Percentiles rank a stretch among this genome's conserved stretches.
These are phyloP conservation scores for Gortyna flavago DNA, from an alignment of 2,888 invertebrate genomes.

Conservation along the genomic window DNA sequence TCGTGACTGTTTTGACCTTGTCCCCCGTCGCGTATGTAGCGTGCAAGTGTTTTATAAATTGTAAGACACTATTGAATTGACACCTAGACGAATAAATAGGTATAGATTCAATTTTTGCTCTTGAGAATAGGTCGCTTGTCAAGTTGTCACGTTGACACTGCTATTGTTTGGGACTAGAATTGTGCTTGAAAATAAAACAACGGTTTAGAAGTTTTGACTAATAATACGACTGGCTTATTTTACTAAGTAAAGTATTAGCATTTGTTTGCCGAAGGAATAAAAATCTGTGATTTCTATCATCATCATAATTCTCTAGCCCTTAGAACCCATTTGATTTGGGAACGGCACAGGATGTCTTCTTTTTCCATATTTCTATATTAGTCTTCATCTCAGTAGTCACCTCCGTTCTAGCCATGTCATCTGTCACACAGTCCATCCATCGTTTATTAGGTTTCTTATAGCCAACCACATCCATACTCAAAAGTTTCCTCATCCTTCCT, in stretches of 20 bases:
- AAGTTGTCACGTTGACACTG: not conserved
- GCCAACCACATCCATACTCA: not conserved
- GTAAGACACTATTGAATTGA: constrained; percentile 70
- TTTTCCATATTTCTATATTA: not conserved
- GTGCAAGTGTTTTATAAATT: constrained; percentile 68
- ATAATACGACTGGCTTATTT: not conserved
- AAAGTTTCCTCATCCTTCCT: not conserved
- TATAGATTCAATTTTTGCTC: not conserved
- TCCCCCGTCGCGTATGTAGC: constrained; percentile 68
- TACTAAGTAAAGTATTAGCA: not conserved
- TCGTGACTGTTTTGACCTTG: constrained; percentile 80
- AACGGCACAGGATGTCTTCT: not conserved
- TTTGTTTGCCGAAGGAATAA: not conserved
- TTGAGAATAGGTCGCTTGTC: not conserved
- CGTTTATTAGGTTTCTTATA: not conserved
- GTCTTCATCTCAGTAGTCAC: not conserved
- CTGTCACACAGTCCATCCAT: not conserved
- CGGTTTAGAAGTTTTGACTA: not conserved
- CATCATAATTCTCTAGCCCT: not conserved
- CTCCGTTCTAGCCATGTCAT: not conserved
- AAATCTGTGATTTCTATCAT: not conserved
- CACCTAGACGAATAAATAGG: constrained; percentile 17
- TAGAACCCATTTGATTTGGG: not conserved
- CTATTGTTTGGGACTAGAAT: not conserved
- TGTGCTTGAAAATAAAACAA: constrained; percentile 9